Base-by-base conservation (phyloP, 2,888 invertebrate genomes). In the Spatulosminthurus flaviceps region DNA sequence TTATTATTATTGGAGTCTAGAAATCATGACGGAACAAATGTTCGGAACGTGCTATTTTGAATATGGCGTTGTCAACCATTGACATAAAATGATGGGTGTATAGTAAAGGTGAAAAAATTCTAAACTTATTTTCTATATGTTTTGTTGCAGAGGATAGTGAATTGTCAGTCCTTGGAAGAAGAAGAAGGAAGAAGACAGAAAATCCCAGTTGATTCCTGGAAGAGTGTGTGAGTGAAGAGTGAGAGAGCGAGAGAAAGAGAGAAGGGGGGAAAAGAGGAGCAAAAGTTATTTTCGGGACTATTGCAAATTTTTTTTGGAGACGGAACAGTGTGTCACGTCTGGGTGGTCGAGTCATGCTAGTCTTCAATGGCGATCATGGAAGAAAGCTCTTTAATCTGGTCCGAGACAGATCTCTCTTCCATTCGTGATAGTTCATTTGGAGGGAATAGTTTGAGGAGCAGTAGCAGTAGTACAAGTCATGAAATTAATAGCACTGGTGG, bases 391-490 rank as follows among this genome's bases (percentile, higher is more conserved):
- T 34, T 75, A 29, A 22, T 75, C 7, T 75, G 64, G 64, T 41
- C 75, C 1, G 75, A 75, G 16, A 19, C 16, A 21, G 22, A 29
- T 72, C 72, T 24, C 4, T 42, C 26, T 72, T 51, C 72, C 43
- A 28, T n/a, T 51, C 19, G 51, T 11, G 22, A 2, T 24, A 34
- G 34, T 75, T 75, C 75, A 21, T 28, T 60, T 41, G 61, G 75
- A 34, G 16, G 7, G 22, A 75, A 41, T 75, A n/a, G 61, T 41
- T 41, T 64, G 21, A 2, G 7, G 22, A 75, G 24, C 66, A n/a
- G 61, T 16, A 41, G 34, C 21, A 74, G 74, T 51, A 19, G 74
- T 51, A n/a, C 22, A 16, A 60, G 73, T 28, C 73, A 73, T n/a
- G 64, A 64, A 64, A 19, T 41, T 16, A 64, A 22, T 21, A 74